These are phyloP conservation scores for Sander lucioperca DNA, from an alignment of 2,113 vertebrate species.

Conservation along the genomic window DNA sequence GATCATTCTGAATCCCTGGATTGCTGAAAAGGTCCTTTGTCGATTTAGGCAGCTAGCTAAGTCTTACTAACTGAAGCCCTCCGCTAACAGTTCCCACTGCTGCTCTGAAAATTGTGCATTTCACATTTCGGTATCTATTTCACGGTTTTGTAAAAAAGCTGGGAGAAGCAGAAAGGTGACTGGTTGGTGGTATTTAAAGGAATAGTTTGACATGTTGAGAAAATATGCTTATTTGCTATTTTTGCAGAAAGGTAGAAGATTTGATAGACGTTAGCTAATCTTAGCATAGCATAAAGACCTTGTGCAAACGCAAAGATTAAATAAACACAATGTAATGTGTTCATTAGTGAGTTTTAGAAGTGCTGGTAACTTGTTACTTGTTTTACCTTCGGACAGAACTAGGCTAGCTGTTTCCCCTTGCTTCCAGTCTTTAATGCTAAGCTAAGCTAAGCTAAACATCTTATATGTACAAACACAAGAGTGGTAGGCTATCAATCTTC, in stretches of 20 bases:
- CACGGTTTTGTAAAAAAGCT: slow-evolving; percentile 50
- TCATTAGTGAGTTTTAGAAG: not conserved
- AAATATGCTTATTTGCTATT: not conserved
- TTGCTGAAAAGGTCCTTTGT: slow-evolving; percentile 71
- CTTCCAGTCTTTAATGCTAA: not conserved
- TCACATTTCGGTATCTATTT: slow-evolving; percentile 68
- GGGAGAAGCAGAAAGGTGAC: slow-evolving; percentile 65
- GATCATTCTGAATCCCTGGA: slow-evolving; percentile 83
- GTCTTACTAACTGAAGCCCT: slow-evolving; percentile 46
- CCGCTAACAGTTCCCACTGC: slow-evolving; percentile 33
- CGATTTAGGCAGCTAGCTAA: slow-evolving; percentile 67
- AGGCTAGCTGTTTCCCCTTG: slow-evolving; percentile 1
- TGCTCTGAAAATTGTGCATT: slow-evolving; percentile 62
- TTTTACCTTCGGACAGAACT: not conserved
- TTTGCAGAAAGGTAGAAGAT: not conserved
- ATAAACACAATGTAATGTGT: too few relatives aligned
- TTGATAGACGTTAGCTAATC: not conserved
- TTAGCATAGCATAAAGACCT: not conserved
- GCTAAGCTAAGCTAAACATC: not conserved
- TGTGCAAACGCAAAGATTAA: not conserved
- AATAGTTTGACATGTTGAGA: slow-evolving; percentile 1
- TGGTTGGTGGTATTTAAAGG: slow-evolving; percentile 54
- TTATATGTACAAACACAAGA: not conserved
- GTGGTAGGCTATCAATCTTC: slow-evolving; percentile 1
- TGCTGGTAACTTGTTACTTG: not conserved